phyloP scores from a whole-genome alignment of 2,888 invertebrate species.

The Orthonychiurus folsomi region DNA sequence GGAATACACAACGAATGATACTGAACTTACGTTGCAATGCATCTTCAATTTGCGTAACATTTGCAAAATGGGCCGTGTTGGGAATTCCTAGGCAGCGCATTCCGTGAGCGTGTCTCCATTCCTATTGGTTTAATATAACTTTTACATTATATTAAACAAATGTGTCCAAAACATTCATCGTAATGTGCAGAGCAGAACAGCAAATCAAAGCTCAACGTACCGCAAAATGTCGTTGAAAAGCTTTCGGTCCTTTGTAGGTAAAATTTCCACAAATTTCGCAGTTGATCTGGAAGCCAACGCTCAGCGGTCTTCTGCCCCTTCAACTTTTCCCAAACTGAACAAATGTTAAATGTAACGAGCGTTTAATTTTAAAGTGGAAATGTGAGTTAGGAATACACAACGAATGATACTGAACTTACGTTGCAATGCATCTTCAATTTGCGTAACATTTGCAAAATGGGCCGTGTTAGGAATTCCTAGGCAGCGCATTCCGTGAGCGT shows the following conservation, averaged over 20 bases:
- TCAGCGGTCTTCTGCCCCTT: constrained; percentile 91
- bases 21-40: constrained; percentile 72
- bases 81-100: constrained; percentile 99
- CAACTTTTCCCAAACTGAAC: constrained; percentile 92
- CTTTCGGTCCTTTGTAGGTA: constrained; percentile 97
- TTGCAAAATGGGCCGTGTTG: constrained; percentile 99
- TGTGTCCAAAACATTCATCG: background rate
- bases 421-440: constrained; percentile 93
- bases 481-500: constrained; percentile 88
- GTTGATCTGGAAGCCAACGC: constrained; percentile 87
- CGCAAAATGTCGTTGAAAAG: constrained; percentile 98
- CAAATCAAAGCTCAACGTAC: constrained; percentile 44
- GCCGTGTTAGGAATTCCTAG: constrained; percentile 99
- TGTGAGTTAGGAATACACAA: constrained; percentile 38
- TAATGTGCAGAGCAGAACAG: background rate
- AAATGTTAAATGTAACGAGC: no score
- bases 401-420: constrained; percentile 53
- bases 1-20: background rate
- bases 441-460: constrained; percentile 98
- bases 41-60: constrained; percentile 97
- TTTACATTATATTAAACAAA: constrained; percentile 4
- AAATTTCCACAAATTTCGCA: constrained; percentile 99
- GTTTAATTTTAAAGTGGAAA: background rate
- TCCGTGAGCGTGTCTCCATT: constrained; percentile 67
- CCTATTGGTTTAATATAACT: constrained; percentile 44